Evolutionary conservation across 2,888 invertebrate species (phyloP).

Genomic region (Tipula helvola): DNA sequence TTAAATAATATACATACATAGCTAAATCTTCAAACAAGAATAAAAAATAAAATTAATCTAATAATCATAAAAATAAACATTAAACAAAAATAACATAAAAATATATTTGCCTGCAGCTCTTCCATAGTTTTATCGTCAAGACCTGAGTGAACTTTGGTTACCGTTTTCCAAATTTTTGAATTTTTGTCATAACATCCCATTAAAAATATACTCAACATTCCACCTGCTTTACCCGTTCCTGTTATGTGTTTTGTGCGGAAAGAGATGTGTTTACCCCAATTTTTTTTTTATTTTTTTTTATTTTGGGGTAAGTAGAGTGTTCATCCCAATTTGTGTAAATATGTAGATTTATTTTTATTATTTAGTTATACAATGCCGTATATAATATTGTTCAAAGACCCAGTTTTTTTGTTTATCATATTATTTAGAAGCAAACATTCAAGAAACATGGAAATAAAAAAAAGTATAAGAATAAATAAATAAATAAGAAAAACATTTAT

Average conservation of each 20-base stretch:
- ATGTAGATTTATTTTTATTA: background rate
- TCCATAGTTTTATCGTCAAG: conserved; percentile 79
- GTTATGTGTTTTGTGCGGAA: conserved; percentile 17
- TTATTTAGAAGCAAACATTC: background rate
- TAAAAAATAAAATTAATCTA: background rate
- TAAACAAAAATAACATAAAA: background rate
- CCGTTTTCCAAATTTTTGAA: conserved; percentile 67
- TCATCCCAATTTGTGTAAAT: background rate
- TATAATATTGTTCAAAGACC: background rate
- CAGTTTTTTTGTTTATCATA: background rate
- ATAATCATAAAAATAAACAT: background rate
- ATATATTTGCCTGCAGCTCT: conserved; percentile 45
- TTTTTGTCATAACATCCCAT: conserved; percentile 77
- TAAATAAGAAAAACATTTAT: background rate
- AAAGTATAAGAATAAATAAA: background rate
- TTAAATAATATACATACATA: too few species aligned
- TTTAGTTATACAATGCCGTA: background rate
- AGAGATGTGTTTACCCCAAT: background rate
- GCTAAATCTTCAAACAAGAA: background rate
- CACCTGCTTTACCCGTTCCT: conserved; percentile 72
- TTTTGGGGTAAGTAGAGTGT: background rate
- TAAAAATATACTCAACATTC: conserved; percentile 84
- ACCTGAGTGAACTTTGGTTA: conserved; percentile 83
- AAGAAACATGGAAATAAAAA: background rate
- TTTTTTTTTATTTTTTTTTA: conserved; percentile 16